phyloP scores from a whole-genome alignment of 2,888 invertebrate species.

The Agrochola lota region DNA sequence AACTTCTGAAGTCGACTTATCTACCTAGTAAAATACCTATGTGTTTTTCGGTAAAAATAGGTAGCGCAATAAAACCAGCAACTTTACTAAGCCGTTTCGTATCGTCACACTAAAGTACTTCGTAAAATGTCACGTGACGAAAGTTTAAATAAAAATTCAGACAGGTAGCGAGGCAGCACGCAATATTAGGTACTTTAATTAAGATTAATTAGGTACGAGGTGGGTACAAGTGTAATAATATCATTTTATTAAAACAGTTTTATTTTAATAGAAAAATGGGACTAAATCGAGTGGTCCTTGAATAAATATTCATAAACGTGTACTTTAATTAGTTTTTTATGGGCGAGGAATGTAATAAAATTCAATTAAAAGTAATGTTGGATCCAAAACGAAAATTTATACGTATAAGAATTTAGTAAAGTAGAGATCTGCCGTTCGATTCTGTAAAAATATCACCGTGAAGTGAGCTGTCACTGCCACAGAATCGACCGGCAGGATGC shows the following conservation, averaged over 20 bases:
- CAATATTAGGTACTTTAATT: conserved; percentile 1
- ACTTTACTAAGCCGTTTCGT: no score
- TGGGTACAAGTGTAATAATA: not conserved
- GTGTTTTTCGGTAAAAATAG: no score
- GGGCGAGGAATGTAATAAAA: no score
- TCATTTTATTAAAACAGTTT: conserved; percentile 7
- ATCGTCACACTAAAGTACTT: no score
- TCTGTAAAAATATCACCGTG: no score
- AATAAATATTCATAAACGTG: not conserved
- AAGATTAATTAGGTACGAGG: conserved; percentile 19
- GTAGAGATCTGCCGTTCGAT: no score
- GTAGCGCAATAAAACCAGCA: no score
- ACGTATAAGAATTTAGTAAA: not conserved
- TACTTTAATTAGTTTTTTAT: not conserved
- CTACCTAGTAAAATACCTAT: no score
- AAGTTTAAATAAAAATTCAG: not conserved
- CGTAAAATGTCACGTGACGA: no score
- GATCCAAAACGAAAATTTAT: not conserved
- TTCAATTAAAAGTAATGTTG: not conserved
- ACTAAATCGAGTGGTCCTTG: not conserved
- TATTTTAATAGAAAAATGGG: not conserved
- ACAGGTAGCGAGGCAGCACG: conserved; percentile 14
- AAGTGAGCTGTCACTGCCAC: no score
- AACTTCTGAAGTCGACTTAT: no score
- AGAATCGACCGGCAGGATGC: no score